These are phyloP conservation scores for Calephelis virginiensis DNA, from an alignment of 1,140 invertebrate species.

Conservation along the genomic window DNA sequence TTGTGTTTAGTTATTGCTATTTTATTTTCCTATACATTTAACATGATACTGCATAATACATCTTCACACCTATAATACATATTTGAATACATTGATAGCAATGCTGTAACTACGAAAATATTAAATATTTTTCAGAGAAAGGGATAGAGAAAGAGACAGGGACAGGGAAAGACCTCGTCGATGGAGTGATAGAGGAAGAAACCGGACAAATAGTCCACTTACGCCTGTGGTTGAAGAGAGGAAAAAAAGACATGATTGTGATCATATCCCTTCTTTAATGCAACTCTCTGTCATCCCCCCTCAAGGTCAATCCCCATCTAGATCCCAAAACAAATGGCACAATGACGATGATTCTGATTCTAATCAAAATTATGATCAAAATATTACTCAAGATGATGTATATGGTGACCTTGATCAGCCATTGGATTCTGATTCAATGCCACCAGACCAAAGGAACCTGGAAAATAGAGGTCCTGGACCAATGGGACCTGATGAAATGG, in stretches of 20 bases:
- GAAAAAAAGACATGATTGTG: slow-evolving; percentile 45
- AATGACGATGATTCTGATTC: slow-evolving; percentile 40
- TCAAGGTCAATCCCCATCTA: slow-evolving; percentile 39
- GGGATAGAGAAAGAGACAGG: slow-evolving; percentile 36
- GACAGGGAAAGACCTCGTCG: slow-evolving; percentile 50
- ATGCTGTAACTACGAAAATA: too few species aligned
- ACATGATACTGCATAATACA: too few species aligned
- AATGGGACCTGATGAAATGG: slow-evolving; percentile 31
- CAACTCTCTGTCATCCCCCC: slow-evolving; percentile 55
- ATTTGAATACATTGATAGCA: too few species aligned
- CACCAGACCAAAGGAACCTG: slow-evolving; percentile 24
- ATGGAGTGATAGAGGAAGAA: slow-evolving; percentile 56
- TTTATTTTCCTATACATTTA: too few species aligned
- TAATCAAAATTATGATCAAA: slow-evolving; percentile 36
- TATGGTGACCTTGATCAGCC: slow-evolving; percentile 6
- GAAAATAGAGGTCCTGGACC: slow-evolving; percentile 24
- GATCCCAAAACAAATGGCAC: slow-evolving; percentile 37
- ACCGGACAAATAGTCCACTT: slow-evolving; percentile 52
- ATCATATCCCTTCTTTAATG: slow-evolving; percentile 61
- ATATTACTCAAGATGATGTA: slow-evolving; percentile 15
- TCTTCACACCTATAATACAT: too few species aligned
- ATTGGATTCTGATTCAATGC: slow-evolving; percentile 21
- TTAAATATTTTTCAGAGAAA: slow-evolving; percentile 41
- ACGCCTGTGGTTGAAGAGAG: slow-evolving; percentile 58
- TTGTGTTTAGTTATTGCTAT: too few species aligned